A percentile compares a stretch with the other conserved stretches of the same genome.
These are phyloP conservation scores for Asbolus verrucosus DNA, from an alignment of 1,140 invertebrate genomes.

Conservation along the genomic window DNA sequence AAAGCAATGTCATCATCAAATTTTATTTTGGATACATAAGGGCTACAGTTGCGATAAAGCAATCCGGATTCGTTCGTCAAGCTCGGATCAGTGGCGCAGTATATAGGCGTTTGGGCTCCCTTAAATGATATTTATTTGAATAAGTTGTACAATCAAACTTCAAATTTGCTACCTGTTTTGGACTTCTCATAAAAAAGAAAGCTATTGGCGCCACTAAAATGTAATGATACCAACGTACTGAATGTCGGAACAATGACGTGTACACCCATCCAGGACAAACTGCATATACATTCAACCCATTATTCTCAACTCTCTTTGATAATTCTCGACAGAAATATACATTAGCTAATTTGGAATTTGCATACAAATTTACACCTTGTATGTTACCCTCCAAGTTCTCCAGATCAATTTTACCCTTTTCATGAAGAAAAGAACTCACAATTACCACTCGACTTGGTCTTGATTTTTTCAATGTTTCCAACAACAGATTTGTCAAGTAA, in stretches of 20 bases:
- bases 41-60: slow-evolving; percentile 80
- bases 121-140: slow-evolving; percentile 57
- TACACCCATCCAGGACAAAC: slow-evolving; percentile 89
- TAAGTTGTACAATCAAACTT: neutral
- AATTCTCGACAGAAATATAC: slow-evolving; percentile 77
- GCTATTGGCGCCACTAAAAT: slow-evolving; percentile 77
- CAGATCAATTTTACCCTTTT: slow-evolving; percentile 78
- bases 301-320: slow-evolving; percentile 69
- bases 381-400: slow-evolving; percentile 73
- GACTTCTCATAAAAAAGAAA: slow-evolving; percentile 77
- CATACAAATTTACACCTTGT: slow-evolving; percentile 74
- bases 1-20: slow-evolving; percentile 72
- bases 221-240: slow-evolving; percentile 78
- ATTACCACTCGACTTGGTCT: slow-evolving; percentile 73
- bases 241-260: slow-evolving; percentile 79
- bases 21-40: slow-evolving; percentile 72
- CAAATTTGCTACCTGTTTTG: slow-evolving; percentile 73
- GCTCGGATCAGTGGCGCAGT: slow-evolving; percentile 78
- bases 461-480: slow-evolving; percentile 74
- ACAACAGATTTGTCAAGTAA: slow-evolving; percentile 82
- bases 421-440: slow-evolving; percentile 68
- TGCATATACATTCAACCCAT: slow-evolving; percentile 77
- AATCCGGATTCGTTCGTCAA: slow-evolving; percentile 74
- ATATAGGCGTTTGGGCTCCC: slow-evolving; percentile 82
- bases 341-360: slow-evolving; percentile 85